These are phyloP conservation scores for Lepisosteus oculatus DNA, from an alignment of 2,113 vertebrate species.

Conservation along the genomic window DNA sequence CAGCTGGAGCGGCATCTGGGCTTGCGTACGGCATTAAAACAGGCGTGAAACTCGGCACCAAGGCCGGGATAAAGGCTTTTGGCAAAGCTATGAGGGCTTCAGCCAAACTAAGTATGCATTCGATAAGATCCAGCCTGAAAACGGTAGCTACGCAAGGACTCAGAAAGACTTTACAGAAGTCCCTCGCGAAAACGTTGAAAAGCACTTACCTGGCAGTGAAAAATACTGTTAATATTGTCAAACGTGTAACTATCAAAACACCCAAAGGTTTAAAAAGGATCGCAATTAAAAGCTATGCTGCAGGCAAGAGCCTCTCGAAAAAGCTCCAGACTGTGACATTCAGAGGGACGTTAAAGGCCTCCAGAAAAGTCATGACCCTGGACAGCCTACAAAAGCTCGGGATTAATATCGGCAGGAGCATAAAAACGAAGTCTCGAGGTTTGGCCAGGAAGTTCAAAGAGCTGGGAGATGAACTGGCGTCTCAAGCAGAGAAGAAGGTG, in stretches of 20 bases:
- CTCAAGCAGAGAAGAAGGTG: slow-evolving; percentile 9
- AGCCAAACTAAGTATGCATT: background rate
- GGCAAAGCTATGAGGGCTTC: background rate
- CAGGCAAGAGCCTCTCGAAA: background rate
- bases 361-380: background rate
- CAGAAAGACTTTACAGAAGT: background rate
- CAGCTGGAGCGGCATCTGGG: background rate
- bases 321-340: background rate
- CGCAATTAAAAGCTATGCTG: background rate
- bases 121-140: background rate
- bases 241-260: slow-evolving; percentile 10
- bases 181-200: background rate
- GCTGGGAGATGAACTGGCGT: slow-evolving; percentile 4
- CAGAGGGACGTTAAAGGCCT: background rate
- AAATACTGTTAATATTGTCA: slow-evolving; percentile 15
- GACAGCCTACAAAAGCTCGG: background rate
- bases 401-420: slow-evolving; percentile 10
- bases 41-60: background rate
- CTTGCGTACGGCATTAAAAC: slow-evolving; percentile 1
- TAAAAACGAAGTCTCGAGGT: slow-evolving; percentile 13
- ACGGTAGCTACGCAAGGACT: background rate
- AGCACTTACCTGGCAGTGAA: slow-evolving; percentile 5
- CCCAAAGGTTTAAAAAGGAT: slow-evolving; percentile 8
- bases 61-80: background rate
- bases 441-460: slow-evolving; percentile 1